Percentiles rank a stretch among this genome's conserved stretches.
phyloP scores from a whole-genome alignment of 2,797 vertebrate genomes.

The Spinus olivaceus region DNA sequence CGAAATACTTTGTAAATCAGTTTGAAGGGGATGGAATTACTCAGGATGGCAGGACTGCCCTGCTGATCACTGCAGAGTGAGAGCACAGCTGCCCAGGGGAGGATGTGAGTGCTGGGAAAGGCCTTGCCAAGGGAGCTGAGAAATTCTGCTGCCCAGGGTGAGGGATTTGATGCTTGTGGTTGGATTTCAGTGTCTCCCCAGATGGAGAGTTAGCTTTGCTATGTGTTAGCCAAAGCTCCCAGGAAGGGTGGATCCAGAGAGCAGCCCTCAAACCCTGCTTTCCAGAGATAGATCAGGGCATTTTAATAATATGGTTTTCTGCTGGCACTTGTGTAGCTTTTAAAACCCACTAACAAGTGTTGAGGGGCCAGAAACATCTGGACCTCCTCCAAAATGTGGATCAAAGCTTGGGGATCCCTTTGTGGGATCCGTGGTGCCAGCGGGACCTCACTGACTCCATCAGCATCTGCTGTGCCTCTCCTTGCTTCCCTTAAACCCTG shows the following conservation, averaged over 20 bases:
- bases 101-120: not conserved
- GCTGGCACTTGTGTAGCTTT: not conserved
- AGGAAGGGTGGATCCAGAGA: not conserved
- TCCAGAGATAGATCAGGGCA: not conserved
- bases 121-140: not conserved
- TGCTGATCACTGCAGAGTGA: not conserved
- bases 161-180: not conserved
- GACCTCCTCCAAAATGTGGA: not conserved
- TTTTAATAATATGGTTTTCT: not conserved
- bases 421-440: not conserved
- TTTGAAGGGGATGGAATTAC: constrained; percentile 18
- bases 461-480: not conserved
- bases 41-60: not conserved
- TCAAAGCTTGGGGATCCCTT: not conserved
- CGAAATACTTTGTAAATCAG: constrained; percentile 57
- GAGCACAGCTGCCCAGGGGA: not conserved
- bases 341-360: not conserved
- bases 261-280: not conserved
- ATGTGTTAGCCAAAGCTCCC: not conserved
- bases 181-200: not conserved
- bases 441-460: accelerated
- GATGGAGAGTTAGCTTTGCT: not conserved
- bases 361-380: not conserved
- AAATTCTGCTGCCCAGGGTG: not conserved
- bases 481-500: not conserved